Evolutionary conservation across 53 echinoderm and acorn worm genomes (phyloP), one percentile per base, ranked within the genome.

Genomic region (Echinarachnius parma): DNA sequence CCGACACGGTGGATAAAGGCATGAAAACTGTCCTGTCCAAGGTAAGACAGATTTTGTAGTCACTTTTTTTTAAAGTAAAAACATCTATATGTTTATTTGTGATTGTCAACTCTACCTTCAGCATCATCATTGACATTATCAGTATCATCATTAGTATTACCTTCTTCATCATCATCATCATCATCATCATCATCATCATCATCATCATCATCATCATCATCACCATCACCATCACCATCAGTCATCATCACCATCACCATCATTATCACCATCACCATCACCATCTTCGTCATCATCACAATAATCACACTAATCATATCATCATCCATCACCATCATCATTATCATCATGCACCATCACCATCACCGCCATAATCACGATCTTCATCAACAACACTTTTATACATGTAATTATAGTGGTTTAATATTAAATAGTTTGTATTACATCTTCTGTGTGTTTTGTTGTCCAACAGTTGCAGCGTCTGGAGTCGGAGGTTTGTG

Each of bases 11-110:
- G 23, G 68, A 69, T 11, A 53, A 30, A 49, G 52, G 70, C 23
- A 48, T 83, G 77, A n/a, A 42, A 28, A 60, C 77, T 1, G 48
- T 83, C 31, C 60, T 60, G 0, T 69, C 49, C 9, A 83, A 83
- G 83, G 83, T 83, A 61, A 52, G 48, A 48, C 14, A 1, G 24
- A 32, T 13, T 9, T 39, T 39, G n/a, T n/a, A n/a, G n/a, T n/a
- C n/a, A n/a, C n/a, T n/a, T n/a, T n/a, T n/a, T n/a, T n/a, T n/a
- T n/a, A n/a, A n/a, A n/a, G n/a, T n/a, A n/a, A n/a, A n/a, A n/a
- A n/a, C n/a, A n/a, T n/a, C n/a, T n/a, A n/a, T n/a, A n/a, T n/a
- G n/a, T n/a, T n/a, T n/a, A n/a, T n/a, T n/a, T n/a, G n/a, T n/a
- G n/a, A n/a, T n/a, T n/a, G n/a, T 48, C 48, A 48, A 20, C 18